Conservation (phyloP, 2,888 invertebrate genomes). For the Dicranocentrus wangi region DNA sequence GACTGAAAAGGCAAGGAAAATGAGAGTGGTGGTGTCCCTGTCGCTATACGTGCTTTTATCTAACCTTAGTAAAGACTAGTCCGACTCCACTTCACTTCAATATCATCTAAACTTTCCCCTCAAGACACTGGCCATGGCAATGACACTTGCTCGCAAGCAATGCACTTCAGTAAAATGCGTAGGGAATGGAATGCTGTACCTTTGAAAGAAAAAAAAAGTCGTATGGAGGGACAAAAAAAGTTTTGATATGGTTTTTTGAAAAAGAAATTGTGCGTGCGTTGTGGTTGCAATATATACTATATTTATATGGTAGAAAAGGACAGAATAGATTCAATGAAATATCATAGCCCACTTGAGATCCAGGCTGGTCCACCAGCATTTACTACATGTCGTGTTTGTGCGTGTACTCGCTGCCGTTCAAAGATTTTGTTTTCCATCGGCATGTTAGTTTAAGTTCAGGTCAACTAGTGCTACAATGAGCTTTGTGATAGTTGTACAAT, state of each 20-base stretch:
- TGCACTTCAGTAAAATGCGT: conserved; percentile 21
- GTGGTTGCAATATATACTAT: neutral
- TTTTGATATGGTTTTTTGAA: neutral
- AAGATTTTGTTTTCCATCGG: too few species aligned
- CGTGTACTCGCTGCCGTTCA: too few species aligned
- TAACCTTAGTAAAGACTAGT: conserved; percentile 26
- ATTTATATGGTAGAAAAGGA: neutral
- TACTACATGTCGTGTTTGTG: too few species aligned
- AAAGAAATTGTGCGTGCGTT: too few species aligned
- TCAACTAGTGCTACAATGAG: too few species aligned
- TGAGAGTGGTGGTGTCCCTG: conserved; percentile 10
- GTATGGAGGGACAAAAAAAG: too few species aligned
- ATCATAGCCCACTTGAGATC: conserved; percentile 49
- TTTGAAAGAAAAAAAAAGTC: neutral
- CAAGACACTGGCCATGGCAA: conserved; percentile 54
- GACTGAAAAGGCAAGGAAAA: neutral
- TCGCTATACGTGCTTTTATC: conserved; percentile 15
- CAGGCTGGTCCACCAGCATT: neutral
- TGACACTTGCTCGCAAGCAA: conserved; percentile 50
- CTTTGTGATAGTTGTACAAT: too few species aligned
- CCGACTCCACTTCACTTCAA: conserved; percentile 25
- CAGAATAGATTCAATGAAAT: conserved; percentile 16
- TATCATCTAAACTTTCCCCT: conserved; percentile 56
- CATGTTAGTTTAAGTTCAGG: too few species aligned
- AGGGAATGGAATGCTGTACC: neutral